Conservation (phyloP, 2,797 vertebrate species). For the Alfaro cultratus region DNA sequence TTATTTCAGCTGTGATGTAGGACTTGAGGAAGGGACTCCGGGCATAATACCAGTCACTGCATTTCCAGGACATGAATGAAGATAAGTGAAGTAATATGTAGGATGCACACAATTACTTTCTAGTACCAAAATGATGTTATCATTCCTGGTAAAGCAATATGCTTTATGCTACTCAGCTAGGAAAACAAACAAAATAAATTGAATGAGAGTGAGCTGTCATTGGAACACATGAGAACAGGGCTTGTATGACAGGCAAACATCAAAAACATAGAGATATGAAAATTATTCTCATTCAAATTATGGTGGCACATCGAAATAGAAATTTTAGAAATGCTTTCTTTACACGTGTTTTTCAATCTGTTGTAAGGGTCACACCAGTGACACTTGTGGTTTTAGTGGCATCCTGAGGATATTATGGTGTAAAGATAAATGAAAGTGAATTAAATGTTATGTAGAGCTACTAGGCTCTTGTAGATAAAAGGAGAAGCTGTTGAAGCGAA, state of each 20-base stretch:
- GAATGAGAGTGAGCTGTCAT: background rate
- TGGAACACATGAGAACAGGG: background rate
- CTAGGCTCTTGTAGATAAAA: background rate
- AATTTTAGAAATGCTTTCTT: background rate
- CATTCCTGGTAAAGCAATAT: background rate
- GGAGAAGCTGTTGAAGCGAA: background rate
- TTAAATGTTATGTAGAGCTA: background rate
- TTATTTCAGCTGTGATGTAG: slow-evolving; percentile 89
- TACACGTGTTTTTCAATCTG: background rate
- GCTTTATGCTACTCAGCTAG: background rate
- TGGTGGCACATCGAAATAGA: background rate
- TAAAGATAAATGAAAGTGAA: background rate
- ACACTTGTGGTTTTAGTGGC: background rate
- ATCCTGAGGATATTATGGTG: background rate
- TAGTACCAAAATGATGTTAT: background rate
- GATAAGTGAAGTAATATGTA: background rate
- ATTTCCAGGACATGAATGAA: slow-evolving; percentile 20
- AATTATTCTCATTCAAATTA: background rate
- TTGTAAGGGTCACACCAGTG: background rate
- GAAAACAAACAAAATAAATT: background rate
- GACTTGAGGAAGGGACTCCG: slow-evolving; percentile 94
- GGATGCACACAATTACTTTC: background rate
- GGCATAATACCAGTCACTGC: slow-evolving; percentile 96
- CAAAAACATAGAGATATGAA: background rate
- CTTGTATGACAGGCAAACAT: background rate